These are phyloP conservation scores for Lycocerus yunnanus DNA, from an alignment of 2,888 invertebrate species.

Conservation along the genomic window DNA sequence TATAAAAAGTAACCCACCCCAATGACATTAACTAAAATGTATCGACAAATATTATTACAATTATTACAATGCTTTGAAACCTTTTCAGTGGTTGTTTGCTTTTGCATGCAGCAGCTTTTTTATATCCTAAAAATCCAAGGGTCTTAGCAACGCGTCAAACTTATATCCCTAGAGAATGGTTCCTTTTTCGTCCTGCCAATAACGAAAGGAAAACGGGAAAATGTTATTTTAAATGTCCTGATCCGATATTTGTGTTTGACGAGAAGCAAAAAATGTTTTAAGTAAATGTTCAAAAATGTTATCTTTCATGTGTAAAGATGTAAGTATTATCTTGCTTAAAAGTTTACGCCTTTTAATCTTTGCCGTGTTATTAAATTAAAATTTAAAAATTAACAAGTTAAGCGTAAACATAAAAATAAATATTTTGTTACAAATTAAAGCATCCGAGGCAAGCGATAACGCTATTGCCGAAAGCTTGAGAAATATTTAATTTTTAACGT, in stretches of 20 bases:
- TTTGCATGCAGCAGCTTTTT: conserved; percentile 48
- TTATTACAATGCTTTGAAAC: conserved; percentile 42
- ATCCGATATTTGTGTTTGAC: conserved; percentile 34
- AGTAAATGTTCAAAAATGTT: conserved; percentile 23
- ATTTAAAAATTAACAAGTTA: too few relatives aligned
- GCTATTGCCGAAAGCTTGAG: too few relatives aligned
- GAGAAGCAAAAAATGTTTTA: conserved; percentile 22
- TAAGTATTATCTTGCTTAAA: neutral
- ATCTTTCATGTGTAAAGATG: conserved; percentile 1
- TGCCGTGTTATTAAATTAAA: too few relatives aligned
- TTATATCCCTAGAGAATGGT: conserved; percentile 30
- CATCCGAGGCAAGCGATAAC: too few relatives aligned
- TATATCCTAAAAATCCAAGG: conserved; percentile 39
- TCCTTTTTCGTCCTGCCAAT: conserved; percentile 31
- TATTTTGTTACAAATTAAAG: too few relatives aligned
- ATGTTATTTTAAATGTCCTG: conserved; percentile 43
- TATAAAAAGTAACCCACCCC: neutral
- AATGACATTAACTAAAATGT: conserved; percentile 10
- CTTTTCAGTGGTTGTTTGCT: conserved; percentile 42
- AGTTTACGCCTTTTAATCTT: neutral
- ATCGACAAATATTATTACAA: conserved; percentile 45
- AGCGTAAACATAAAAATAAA: too few relatives aligned
- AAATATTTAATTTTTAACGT: too few relatives aligned
- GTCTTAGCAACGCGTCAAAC: conserved; percentile 31
- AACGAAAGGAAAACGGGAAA: conserved; percentile 35